Evolutionary conservation across 1,140 invertebrate genomes (phyloP).

Genomic region (Drosophila equinoxialis): DNA sequence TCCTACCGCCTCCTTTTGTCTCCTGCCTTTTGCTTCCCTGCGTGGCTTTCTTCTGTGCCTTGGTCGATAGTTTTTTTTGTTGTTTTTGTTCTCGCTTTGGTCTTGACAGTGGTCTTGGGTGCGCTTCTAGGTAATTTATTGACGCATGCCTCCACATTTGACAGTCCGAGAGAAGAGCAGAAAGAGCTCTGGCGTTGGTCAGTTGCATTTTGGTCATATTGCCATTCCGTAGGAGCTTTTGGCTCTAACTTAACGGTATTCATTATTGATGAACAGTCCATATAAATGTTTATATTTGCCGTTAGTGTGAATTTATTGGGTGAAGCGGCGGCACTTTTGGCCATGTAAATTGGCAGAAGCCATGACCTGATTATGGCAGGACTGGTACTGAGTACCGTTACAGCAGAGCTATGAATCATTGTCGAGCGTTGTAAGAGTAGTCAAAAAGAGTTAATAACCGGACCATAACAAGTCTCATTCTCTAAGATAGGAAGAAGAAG

Average conservation of each 20-base stretch:
- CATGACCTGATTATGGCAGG: constrained; percentile 78
- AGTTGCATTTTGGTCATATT: constrained; percentile 66
- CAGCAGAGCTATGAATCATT: background rate
- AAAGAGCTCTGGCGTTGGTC: constrained; percentile 19
- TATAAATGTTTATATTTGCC: constrained; percentile 48
- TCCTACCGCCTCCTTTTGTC: too few relatives aligned
- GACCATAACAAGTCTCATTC: too few relatives aligned
- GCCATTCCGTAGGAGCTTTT: constrained; percentile 38
- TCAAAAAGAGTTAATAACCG: too few relatives aligned
- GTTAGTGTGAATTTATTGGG: constrained; percentile 74
- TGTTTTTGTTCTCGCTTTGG: constrained; percentile 37
- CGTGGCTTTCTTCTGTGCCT: constrained; percentile 46
- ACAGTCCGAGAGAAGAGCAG: constrained; percentile 60
- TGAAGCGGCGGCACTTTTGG: constrained; percentile 36
- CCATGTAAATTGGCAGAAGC: constrained; percentile 39
- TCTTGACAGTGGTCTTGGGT: constrained; percentile 55
- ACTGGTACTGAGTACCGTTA: constrained; percentile 50
- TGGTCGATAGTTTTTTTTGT: constrained; percentile 37
- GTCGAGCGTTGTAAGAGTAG: background rate
- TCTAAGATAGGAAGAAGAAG: background rate
- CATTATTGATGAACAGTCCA: constrained; percentile 68
- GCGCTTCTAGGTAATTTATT: constrained; percentile 76
- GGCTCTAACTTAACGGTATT: constrained; percentile 60
- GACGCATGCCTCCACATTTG: constrained; percentile 70
- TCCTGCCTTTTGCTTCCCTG: background rate